Conservation (phyloP, 2,888 invertebrate genomes). For the Archips xylosteana region DNA sequence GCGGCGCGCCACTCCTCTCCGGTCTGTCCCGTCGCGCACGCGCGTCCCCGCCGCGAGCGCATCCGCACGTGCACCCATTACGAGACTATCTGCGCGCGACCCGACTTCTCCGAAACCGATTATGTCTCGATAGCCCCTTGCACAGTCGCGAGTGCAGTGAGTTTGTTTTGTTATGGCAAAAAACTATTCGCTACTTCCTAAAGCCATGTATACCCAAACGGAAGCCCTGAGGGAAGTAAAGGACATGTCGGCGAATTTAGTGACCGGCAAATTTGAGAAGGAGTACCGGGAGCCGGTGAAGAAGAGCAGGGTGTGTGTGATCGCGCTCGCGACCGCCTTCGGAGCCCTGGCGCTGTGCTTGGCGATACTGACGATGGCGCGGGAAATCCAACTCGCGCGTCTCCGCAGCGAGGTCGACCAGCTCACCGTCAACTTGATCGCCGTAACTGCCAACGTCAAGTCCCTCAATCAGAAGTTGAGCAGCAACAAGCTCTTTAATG, state of each 20-base stretch:
- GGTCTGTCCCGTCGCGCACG: slow-evolving; percentile 64
- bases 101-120: slow-evolving; percentile 49
- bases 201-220: slow-evolving; percentile 73
- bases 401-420: slow-evolving; percentile 71
- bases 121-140: slow-evolving; percentile 73
- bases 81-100: slow-evolving; percentile 37
- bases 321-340: slow-evolving; percentile 57
- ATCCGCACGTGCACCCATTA: slow-evolving; percentile 49
- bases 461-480: slow-evolving; percentile 70
- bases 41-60: slow-evolving; percentile 53
- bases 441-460: slow-evolving; percentile 69
- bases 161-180: slow-evolving; percentile 69
- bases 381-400: slow-evolving; percentile 70
- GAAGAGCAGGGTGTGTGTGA: slow-evolving; percentile 58
- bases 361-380: slow-evolving; percentile 67
- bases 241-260: slow-evolving; percentile 78
- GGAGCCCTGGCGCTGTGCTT: slow-evolving; percentile 66
- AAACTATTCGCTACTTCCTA: slow-evolving; percentile 73
- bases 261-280: slow-evolving; percentile 78
- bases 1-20: slow-evolving; percentile 58
- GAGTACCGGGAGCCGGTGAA: slow-evolving; percentile 67
- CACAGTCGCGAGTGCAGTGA: slow-evolving; percentile 62
- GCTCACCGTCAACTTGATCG: slow-evolving; percentile 72
- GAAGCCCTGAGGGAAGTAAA: slow-evolving; percentile 68
- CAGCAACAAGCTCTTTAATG: slow-evolving; percentile 70